Percentiles rank a stretch among this genome's conserved stretches.
These are phyloP conservation scores for Episyrphus balteatus DNA, from an alignment of 1,140 invertebrate species.

Conservation along the genomic window DNA sequence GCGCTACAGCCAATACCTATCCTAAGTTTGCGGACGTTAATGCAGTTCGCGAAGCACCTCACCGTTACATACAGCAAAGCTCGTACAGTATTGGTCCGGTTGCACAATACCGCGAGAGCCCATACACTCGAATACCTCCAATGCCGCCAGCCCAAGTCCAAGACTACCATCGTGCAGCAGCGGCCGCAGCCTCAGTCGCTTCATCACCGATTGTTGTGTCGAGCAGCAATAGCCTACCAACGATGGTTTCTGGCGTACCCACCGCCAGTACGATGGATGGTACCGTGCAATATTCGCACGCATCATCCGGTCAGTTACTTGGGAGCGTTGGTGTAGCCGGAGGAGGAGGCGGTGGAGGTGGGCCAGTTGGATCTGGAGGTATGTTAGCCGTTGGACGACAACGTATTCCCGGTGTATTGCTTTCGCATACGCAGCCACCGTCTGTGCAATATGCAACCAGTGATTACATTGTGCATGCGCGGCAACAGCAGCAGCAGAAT, in stretches of 20 bases:
- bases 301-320: neutral
- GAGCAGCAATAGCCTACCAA: neutral
- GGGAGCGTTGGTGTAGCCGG: slow-evolving; percentile 9
- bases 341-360: slow-evolving; percentile 3
- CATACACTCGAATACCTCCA: slow-evolving; percentile 29
- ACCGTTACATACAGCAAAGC: slow-evolving; percentile 23
- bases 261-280: slow-evolving; percentile 1
- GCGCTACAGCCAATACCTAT: slow-evolving; percentile 23
- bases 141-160: slow-evolving; percentile 16
- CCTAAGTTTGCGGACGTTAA: slow-evolving; percentile 19
- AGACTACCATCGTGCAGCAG: slow-evolving; percentile 21
- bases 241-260: slow-evolving; percentile 2
- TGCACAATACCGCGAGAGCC: slow-evolving; percentile 27
- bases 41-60: slow-evolving; percentile 20
- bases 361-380: slow-evolving; percentile 5
- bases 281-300: neutral
- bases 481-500: slow-evolving; percentile 19
- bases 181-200: slow-evolving; percentile 1
- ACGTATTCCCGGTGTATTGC: slow-evolving; percentile 13
- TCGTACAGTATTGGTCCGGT: slow-evolving; percentile 15
- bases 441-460: slow-evolving; percentile 18
- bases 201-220: neutral
- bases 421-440: slow-evolving; percentile 5
- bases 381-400: slow-evolving; percentile 18
- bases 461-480: slow-evolving; percentile 25